Base-by-base conservation (phyloP, 2,888 invertebrate species). In the Tipula confusa region DNA sequence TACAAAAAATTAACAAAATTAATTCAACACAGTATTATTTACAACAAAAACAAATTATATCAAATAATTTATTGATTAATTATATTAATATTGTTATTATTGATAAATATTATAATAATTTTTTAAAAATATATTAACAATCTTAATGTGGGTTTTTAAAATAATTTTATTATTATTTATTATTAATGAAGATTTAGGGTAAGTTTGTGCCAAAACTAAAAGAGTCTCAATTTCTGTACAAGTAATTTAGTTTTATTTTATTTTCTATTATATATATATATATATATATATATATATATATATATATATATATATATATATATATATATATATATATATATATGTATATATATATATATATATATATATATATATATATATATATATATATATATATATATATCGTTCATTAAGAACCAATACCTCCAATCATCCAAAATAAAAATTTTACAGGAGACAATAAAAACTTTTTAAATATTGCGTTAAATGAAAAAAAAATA, bases 21-120 rank as follows among this genome's bases (percentile, higher is more conserved):
- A 24, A 64, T 64, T 64, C 2, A 64, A 64, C 64, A 64, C 64
- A 64, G 64, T 64, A 64, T 64, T 64, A 64, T 64, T 64, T 64
- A 64, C 64, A n/a, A n/a, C n/a, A 64, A 64, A 38, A 48, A 24
- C 0, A 24, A 24, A 24, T 64, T 64, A 24, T 64, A 24, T 64
- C 64, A 64, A 64, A 64, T 64, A 64, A 24, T 64, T 64, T 64
- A 64, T 4, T 24, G 18, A 24, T 64, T 24, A 48, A 48, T 48
- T 18, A 18, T 48, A 48, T 48, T 48, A 64, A 64, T n/a, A n/a
- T 64, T 64, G 64, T 64, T 64, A 64, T 64, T 64, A 64, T 24
- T 64, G 64, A 64, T 64, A 64, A 64, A 24, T 64, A 64, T 64
- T 64, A 18, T 64, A 64, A 24, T 3, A 64, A 64, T 24, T 64